Conservation (phyloP, 2,797 vertebrate species). For the Momotus momota region DNA sequence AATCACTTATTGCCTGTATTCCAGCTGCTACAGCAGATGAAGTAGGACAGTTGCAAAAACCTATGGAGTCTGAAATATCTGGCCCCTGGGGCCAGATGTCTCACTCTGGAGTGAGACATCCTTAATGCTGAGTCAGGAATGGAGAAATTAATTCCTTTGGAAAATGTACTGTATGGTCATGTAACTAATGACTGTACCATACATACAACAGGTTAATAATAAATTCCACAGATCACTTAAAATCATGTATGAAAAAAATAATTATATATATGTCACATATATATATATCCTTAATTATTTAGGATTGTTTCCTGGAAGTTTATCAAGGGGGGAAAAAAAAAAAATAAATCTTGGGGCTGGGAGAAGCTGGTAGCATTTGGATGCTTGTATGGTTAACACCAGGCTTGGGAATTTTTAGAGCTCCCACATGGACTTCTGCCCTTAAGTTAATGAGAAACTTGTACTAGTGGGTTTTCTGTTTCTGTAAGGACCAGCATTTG, state of each 20-base stretch:
- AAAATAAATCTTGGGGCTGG: rapidly evolving
- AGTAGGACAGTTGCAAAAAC: background rate
- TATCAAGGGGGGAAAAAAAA: background rate
- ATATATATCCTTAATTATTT: background rate
- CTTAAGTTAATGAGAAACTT: background rate
- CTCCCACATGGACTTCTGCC: background rate
- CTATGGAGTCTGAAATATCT: background rate
- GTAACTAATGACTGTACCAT: background rate
- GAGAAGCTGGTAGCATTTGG: background rate
- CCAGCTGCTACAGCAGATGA: background rate
- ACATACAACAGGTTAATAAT: background rate
- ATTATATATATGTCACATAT: too few relatives aligned
- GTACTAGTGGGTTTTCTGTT: background rate
- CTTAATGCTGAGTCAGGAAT: background rate
- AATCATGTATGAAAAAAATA: too few relatives aligned
- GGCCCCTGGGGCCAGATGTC: too few relatives aligned
- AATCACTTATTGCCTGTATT: background rate
- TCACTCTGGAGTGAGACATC: background rate
- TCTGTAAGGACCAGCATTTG: background rate
- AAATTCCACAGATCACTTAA: background rate
- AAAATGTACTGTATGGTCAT: background rate
- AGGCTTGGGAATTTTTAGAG: background rate
- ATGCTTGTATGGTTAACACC: background rate
- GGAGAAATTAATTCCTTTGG: background rate
- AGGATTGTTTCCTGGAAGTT: background rate